Evolutionary conservation across 2,797 vertebrate genomes (phyloP), one percentile per base, ranked within the genome.

Genomic region (Gambelia wislizenii): DNA sequence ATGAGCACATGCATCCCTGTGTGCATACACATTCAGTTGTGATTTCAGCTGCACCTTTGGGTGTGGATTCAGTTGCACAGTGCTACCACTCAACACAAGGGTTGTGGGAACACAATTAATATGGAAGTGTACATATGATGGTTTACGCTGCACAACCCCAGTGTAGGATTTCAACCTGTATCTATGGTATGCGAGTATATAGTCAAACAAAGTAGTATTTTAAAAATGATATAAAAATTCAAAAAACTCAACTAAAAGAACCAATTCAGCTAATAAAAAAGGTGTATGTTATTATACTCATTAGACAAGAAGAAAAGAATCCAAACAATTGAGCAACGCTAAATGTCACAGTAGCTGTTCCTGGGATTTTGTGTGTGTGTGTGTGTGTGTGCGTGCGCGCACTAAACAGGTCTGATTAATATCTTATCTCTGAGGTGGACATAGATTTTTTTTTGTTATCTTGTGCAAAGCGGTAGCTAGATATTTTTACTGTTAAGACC

Each of bases 251-350:
- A 64, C 10, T 36, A n/a, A 77, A 76, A 59, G 22, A 75, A 56
- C 33, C 39, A 59, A 30, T 36, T 25, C 20, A 36, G 36, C 25
- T 20, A 72, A 54, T 25, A 1, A 89, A 89, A 82, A 10, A 0
- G 0, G 67, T 89, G 92, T 18, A 1, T 83, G 69, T 70, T 80
- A 12, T 67, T 77, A 92, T 64, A n/a, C n/a, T 88, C 64, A 86
- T 10, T 25, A 76, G 27, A 78, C 87, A 83, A 87, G 79, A 78
- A 8, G 78, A 86, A 2, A 44, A 33, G 27, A 72, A 47, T 33
- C 27, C 54, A 67, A 78, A 44, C 94, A 67, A 92, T 89, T 78
- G 6, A 87, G 33, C 74, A 6, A 49, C 25, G 89, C 18, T 49
- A 36, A 89, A 42, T 20, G 16, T 89, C 85, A 85, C 0, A 0